Evolutionary conservation across 2,797 vertebrate genomes (phyloP).

Genomic region (Characodon lateralis): DNA sequence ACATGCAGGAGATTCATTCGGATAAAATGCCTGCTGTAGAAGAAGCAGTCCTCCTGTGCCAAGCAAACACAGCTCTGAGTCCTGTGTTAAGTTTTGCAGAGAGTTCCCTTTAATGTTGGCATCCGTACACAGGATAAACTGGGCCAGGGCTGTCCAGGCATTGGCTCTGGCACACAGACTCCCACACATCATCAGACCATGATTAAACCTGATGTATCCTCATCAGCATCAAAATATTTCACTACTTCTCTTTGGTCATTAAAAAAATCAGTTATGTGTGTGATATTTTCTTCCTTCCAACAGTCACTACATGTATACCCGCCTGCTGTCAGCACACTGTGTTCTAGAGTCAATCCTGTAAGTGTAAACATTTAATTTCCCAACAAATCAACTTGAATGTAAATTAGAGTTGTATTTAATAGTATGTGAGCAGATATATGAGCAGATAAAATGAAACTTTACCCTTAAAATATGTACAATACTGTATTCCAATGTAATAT

Average conservation of each 20-base stretch:
- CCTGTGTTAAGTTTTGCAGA: slow-evolving; percentile 52
- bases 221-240: slow-evolving; percentile 24
- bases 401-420: background rate
- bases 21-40: slow-evolving; percentile 55
- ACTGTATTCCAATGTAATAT: background rate
- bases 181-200: slow-evolving; percentile 33
- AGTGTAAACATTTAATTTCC: background rate
- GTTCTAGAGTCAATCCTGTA: background rate
- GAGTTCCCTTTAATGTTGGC: slow-evolving; percentile 42
- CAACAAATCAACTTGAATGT: background rate
- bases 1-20: slow-evolving; percentile 44
- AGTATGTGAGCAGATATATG: too few relatives aligned
- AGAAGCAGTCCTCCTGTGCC: slow-evolving; percentile 58
- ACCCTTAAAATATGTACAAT: background rate
- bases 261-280: background rate
- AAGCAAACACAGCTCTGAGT: slow-evolving; percentile 60
- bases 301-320: background rate
- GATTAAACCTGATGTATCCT: slow-evolving; percentile 35
- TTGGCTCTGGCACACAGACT: slow-evolving; percentile 22
- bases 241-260: background rate
- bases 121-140: slow-evolving; percentile 39
- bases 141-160: slow-evolving; percentile 18
- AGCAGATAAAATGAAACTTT: background rate
- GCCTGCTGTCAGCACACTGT: background rate
- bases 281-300: background rate